Percentiles rank a stretch among this genome's conserved stretches.
phyloP scores from a whole-genome alignment of 2,113 vertebrate species.

The Hypocryptadius cinnamomeus region DNA sequence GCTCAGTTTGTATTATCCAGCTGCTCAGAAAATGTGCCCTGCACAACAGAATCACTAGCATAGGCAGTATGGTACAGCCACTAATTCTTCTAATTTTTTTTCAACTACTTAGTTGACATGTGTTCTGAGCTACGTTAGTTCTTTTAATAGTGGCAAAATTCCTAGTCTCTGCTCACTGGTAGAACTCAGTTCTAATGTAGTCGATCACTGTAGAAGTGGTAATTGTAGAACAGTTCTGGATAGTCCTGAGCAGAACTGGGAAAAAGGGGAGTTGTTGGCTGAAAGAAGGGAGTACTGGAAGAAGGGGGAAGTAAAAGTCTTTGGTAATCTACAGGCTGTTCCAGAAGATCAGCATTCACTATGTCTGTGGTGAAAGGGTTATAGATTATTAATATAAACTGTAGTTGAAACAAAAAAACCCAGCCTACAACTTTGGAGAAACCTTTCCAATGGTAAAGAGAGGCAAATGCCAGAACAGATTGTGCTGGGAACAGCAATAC shows the following conservation, averaged over 20 bases:
- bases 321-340: not conserved
- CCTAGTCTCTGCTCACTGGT: not conserved
- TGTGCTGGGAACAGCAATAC: not conserved
- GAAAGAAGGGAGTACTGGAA: not conserved
- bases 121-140: not conserved
- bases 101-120: not conserved
- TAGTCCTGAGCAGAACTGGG: not conserved
- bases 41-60: not conserved
- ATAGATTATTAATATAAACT: not conserved
- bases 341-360: not conserved
- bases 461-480: not conserved
- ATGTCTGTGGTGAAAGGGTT: not conserved
- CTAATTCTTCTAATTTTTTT: not conserved
- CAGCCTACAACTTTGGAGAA: too few species aligned
- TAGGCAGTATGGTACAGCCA: not conserved
- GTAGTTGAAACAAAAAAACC: not conserved
- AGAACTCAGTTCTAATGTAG: not conserved
- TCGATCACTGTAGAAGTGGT: not conserved
- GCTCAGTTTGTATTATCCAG: not conserved
- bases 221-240: not conserved
- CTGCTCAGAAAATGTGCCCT: not conserved
- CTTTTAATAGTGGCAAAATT: not conserved
- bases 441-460: not conserved
- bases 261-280: not conserved
- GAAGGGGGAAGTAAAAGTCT: not conserved